phyloP scores from a whole-genome alignment of 2,113 vertebrate species.

The Xenopus laevis region DNA sequence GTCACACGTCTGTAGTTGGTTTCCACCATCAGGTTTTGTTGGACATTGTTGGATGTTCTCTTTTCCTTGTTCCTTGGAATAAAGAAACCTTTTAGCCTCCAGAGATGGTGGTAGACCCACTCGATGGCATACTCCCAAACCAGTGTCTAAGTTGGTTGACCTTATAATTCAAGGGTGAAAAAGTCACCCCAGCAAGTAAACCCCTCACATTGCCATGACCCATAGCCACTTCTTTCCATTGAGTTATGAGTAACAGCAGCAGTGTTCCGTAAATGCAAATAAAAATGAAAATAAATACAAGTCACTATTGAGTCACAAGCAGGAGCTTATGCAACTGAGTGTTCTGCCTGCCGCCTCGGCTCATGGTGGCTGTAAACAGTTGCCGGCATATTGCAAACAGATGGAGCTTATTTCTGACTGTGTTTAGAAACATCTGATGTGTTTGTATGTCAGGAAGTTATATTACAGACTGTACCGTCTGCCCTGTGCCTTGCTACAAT shows the following conservation, averaged over 20 bases:
- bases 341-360: slow-evolving; percentile 9
- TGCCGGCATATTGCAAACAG: slow-evolving; percentile 43
- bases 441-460: slow-evolving; percentile 40
- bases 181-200: background rate
- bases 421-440: slow-evolving; percentile 35
- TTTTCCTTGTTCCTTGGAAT: no score
- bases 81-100: no score
- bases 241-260: slow-evolving; percentile 15
- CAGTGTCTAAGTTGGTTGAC: no score
- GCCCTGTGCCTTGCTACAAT: background rate
- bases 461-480: slow-evolving; percentile 30
- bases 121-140: no score
- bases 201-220: slow-evolving; percentile 13
- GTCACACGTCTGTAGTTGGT: no score
- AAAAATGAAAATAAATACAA: slow-evolving; percentile 9
- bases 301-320: slow-evolving; percentile 11
- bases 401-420: slow-evolving; percentile 28
- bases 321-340: slow-evolving; percentile 15
- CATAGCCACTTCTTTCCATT: slow-evolving; percentile 5
- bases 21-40: no score
- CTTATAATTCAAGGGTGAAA: slow-evolving; percentile 12
- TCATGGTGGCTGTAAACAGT: slow-evolving; percentile 41
- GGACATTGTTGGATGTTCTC: no score
- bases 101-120: no score
- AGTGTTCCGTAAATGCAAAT: slow-evolving; percentile 19